A percentile compares a stretch with the other conserved stretches of the same genome.
Conservation (phyloP, 1,140 invertebrate species). For the Lithobius niger region DNA sequence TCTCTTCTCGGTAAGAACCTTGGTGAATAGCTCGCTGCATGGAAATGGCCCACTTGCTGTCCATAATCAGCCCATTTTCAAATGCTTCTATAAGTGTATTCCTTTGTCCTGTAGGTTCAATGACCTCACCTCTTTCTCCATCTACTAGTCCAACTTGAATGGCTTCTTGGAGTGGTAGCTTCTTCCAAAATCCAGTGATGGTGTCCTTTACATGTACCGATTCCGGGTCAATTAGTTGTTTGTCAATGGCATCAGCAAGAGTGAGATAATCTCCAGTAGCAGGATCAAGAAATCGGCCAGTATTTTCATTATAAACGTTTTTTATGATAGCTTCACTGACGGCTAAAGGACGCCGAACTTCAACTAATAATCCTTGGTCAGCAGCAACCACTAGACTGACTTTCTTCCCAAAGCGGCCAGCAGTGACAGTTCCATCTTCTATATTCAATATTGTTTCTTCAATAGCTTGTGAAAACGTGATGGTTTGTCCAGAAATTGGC, state of each 20-base stretch:
- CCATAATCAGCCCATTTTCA: conserved; percentile 59
- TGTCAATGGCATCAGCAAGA: conserved; percentile 54
- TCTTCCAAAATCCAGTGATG: conserved; percentile 53
- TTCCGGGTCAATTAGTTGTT: conserved; percentile 60
- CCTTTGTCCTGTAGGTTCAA: conserved; percentile 47
- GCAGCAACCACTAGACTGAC: conserved; percentile 74
- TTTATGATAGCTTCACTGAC: conserved; percentile 71
- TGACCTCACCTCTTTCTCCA: conserved; percentile 52
- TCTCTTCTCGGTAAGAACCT: conserved; percentile 63
- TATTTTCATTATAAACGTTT: conserved; percentile 59
- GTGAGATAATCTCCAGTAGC: conserved; percentile 52
- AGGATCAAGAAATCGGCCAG: conserved; percentile 60
- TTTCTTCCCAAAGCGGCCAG: conserved; percentile 43
- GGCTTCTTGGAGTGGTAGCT: conserved; percentile 57
- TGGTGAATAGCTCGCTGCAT: conserved; percentile 73
- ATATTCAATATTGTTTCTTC: conserved; percentile 61
- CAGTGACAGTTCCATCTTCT: conserved; percentile 47
- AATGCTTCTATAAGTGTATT: conserved; percentile 61
- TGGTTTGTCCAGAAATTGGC: conserved; percentile 47
- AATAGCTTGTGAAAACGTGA: conserved; percentile 69
- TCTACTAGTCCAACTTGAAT: conserved; percentile 58
- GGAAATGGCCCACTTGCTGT: conserved; percentile 65
- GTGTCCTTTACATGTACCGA: conserved; percentile 73
- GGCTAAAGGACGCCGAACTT: conserved; percentile 63
- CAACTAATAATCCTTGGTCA: conserved; percentile 62